phyloP scores from a whole-genome alignment of 2,888 invertebrate species.

The Apeira syringaria region DNA sequence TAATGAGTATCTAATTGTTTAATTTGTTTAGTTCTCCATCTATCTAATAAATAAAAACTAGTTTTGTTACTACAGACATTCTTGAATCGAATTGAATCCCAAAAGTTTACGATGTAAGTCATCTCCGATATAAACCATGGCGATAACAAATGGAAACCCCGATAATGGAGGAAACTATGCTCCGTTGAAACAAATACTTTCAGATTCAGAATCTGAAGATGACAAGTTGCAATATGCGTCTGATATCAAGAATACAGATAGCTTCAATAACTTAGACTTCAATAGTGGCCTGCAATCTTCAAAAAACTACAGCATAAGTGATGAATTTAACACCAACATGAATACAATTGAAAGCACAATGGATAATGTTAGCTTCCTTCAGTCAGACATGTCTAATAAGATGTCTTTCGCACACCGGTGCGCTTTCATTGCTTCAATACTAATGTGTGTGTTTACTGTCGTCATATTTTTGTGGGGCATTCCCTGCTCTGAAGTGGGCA shows the following conservation, averaged over 20 bases:
- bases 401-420: slow-evolving; percentile 88
- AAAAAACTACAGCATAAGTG: slow-evolving; percentile 73
- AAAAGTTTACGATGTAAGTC: slow-evolving; percentile 22
- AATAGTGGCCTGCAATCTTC: slow-evolving; percentile 72
- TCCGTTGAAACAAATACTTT: slow-evolving; percentile 89
- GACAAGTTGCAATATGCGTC: slow-evolving; percentile 76
- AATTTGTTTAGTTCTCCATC: too few species aligned
- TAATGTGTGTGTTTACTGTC: slow-evolving; percentile 88
- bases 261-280: slow-evolving; percentile 71
- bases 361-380: slow-evolving; percentile 76
- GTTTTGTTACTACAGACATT: too few species aligned
- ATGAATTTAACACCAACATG: slow-evolving; percentile 72
- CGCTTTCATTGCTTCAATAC: slow-evolving; percentile 87
- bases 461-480: slow-evolving; percentile 89
- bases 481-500: slow-evolving; percentile 88
- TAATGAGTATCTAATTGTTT: too few species aligned
- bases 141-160: slow-evolving; percentile 67
- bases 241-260: slow-evolving; percentile 58
- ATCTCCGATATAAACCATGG: slow-evolving; percentile 47
- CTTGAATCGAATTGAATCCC: too few species aligned
- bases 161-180: slow-evolving; percentile 85
- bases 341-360: slow-evolving; percentile 76
- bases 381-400: slow-evolving; percentile 74
- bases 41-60: too few species aligned
- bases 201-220: slow-evolving; percentile 91